These are phyloP conservation scores for Hydrozoanthus tunicans DNA, from an alignment of 64 coral and sea anemone species.

Conservation along the genomic window DNA sequence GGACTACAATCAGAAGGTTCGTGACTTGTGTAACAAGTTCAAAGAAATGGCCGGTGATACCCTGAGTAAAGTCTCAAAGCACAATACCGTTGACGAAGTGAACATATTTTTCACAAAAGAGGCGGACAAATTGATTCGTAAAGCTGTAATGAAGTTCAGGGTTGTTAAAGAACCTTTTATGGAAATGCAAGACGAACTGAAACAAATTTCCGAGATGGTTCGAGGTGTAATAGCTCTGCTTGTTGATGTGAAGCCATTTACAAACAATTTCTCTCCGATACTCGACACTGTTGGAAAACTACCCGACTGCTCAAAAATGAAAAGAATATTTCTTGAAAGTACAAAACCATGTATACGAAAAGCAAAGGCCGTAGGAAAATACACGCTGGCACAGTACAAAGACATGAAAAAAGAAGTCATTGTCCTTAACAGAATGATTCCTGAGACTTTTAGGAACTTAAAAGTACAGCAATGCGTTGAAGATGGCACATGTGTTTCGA, in stretches of 20 bases:
- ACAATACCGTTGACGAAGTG: slow-evolving; percentile 55
- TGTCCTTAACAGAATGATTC: slow-evolving; percentile 30
- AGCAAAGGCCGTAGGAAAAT: slow-evolving; percentile 57
- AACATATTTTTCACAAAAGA: slow-evolving; percentile 58
- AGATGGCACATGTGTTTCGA: slow-evolving; percentile 69
- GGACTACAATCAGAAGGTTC: slow-evolving; percentile 59
- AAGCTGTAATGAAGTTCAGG: slow-evolving; percentile 47
- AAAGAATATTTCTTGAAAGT: slow-evolving; percentile 53
- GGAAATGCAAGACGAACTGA: slow-evolving; percentile 42
- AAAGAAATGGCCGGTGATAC: slow-evolving; percentile 9
- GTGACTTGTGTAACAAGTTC: slow-evolving; percentile 72
- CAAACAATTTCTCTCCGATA: slow-evolving; percentile 61
- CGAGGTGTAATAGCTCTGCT: slow-evolving; percentile 47
- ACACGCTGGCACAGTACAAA: slow-evolving; percentile 48
- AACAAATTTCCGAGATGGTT: slow-evolving; percentile 30
- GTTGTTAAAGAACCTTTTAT: slow-evolving; percentile 50
- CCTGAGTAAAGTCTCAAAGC: slow-evolving; percentile 49
- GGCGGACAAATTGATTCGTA: slow-evolving; percentile 40
- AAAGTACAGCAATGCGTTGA: slow-evolving; percentile 77
- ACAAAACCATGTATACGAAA: slow-evolving; percentile 57
- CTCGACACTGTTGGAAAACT: slow-evolving; percentile 52
- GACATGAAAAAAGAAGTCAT: slow-evolving; percentile 49
- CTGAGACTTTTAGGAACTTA: slow-evolving; percentile 68
- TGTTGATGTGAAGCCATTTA: slow-evolving; percentile 73
- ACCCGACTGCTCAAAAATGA: slow-evolving; percentile 54